Evolutionary conservation across 2,797 vertebrate species (phyloP), one percentile per base, ranked within the genome.

Genomic region (Hypotaenidia okinawae): DNA sequence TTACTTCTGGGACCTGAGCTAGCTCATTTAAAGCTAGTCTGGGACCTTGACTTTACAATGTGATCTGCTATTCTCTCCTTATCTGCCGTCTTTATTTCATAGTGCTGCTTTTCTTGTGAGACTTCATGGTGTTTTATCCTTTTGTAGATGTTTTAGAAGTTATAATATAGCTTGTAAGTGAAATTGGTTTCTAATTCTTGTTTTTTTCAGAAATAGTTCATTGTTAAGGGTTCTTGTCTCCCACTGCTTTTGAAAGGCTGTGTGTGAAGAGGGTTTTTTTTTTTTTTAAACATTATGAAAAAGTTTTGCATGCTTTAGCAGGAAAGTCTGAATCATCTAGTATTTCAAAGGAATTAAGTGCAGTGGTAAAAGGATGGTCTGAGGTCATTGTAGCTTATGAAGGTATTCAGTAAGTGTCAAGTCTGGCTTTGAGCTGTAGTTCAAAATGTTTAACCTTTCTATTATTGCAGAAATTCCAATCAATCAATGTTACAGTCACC

Each of bases 371-470:
- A 67, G 28, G 43, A 89, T 80, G 19, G 30, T 75, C 59, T 90
- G 63, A 72, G 86, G 88, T 95, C 95, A 91, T 37, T 3, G 4
- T 55, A 93, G 68, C 59, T 93, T 92, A 81, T 87, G 72, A 93
- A 94, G 55, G 58, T 91, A 92, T 95, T 96, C 95, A 94, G 87
- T 94, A 93, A 85, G 62, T 94, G 88, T 89, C 97, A 93, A 55
- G 66, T n/a, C 88, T 92, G 83, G 55, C 92, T 93, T 87, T 91
- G 87, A 93, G 79, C 62, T 89, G 24, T 63, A 52, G 49, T 89
- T 95, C 3, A 0, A 96, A 96, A 96, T 96, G 85, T 94, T 96
- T 97, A 97, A 94, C 87, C 92, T 97, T 96, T 96, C 89, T 92
- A 37, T 96, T 96, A 91, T 37, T 72, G 77, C 62, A 73, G 89